Base-by-base conservation (phyloP, 2,888 invertebrate genomes). In the Panorpa germanica region DNA sequence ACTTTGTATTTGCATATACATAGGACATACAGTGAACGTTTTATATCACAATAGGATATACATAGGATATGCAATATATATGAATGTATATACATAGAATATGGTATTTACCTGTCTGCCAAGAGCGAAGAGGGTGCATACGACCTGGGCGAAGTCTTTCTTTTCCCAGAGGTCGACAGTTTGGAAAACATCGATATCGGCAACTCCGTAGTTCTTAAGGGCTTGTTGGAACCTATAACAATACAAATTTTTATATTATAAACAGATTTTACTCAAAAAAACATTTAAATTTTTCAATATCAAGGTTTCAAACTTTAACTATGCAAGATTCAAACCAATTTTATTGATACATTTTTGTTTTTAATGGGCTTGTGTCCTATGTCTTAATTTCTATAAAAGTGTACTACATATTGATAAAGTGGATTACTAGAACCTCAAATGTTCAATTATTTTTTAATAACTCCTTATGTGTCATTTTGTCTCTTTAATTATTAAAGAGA, bases 151-250 rank as follows among this genome's bases (percentile, higher is more conserved):
- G 45, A 86, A 80, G 56, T 88, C 85, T 56, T 83, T 86, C 67
- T 82, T 80, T 55, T 96, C 95, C 68, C 77, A 95, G 29, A 96
- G 65, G 53, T 96, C 96, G 28, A 91, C 88, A 4, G 95, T 95
- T 59, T 93, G 90, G 74, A 95, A 95, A 31, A 85, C 76, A 54
- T 95, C 95, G 38, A 80, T 69, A 49, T 86, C 86, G 29, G 70
- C 57, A 10, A 95, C 90, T 37, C 95, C 96, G 52, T 90, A 83
- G 1, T 66, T 70, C 51, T 76, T 80, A 43, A 83, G 61, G 8
- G 85, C 88, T 32, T 71, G 73, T 53, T 86, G 77, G 70, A 95
- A 91, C 61, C 70, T 70, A 41, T n/a, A 44, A 43, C 39, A 25
- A 24, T 20, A 27, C 19, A 16, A 28, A 31, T 14, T n/a, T 17